phyloP scores from a whole-genome alignment of 2,797 vertebrate species.

The Sebastes itinus region DNA sequence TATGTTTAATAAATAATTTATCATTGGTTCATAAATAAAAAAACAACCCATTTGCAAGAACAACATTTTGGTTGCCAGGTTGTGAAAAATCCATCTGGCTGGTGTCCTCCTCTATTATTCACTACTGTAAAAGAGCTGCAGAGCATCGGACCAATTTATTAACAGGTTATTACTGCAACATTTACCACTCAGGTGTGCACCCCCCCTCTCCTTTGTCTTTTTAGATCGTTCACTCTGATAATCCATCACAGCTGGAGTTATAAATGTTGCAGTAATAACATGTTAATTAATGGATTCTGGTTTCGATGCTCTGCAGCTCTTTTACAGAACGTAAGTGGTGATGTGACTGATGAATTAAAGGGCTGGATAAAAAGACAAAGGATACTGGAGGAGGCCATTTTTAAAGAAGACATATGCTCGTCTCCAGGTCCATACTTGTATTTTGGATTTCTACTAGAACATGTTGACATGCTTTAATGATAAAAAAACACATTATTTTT shows the following conservation, averaged over 20 bases:
- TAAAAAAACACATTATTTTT: too few relatives aligned
- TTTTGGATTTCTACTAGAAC: too few relatives aligned
- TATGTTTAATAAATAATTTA: background rate
- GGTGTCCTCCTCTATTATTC: background rate
- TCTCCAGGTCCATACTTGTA: background rate
- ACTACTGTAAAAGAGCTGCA: background rate
- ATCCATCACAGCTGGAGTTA: constrained; percentile 1
- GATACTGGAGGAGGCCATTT: background rate
- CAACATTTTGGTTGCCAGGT: background rate
- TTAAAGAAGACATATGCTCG: background rate
- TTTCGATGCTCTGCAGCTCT: background rate
- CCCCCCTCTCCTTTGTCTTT: background rate
- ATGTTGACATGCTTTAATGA: too few relatives aligned
- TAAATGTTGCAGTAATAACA: background rate
- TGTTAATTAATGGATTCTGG: constrained; percentile 3
- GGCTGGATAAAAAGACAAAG: background rate
- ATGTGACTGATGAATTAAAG: constrained; percentile 1
- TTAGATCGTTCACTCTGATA: background rate
- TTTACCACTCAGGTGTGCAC: background rate
- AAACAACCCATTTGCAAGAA: background rate
- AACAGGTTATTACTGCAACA: background rate
- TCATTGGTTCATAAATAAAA: background rate
- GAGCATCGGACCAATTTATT: background rate
- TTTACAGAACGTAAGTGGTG: background rate
- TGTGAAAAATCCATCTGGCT: background rate